A percentile compares a stretch with the other conserved stretches of the same genome.
Evolutionary conservation across 2,797 vertebrate genomes (phyloP).

Genomic region (Rhinichthys osculus): DNA sequence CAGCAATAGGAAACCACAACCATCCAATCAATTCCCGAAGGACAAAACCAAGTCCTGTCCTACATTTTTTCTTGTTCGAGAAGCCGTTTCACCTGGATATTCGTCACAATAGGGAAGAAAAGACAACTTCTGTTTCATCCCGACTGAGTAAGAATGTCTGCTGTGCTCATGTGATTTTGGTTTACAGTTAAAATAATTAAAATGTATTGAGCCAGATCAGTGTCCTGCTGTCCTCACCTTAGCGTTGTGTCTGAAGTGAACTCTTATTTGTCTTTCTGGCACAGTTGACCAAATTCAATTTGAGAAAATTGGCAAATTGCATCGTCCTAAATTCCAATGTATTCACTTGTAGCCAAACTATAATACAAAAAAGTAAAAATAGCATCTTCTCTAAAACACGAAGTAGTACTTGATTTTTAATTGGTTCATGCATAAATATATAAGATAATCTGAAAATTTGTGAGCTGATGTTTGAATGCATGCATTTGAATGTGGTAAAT

Average conservation of each 20-base stretch:
- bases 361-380: background rate
- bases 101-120: background rate
- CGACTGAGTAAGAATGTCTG: background rate
- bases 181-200: background rate
- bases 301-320: slow-evolving; percentile 33
- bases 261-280: slow-evolving; percentile 16
- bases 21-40: background rate
- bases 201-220: background rate
- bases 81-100: background rate
- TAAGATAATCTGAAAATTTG: background rate
- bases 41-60: background rate
- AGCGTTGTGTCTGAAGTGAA: background rate
- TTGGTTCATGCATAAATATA: background rate
- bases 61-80: background rate
- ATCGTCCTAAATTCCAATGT: slow-evolving; percentile 2
- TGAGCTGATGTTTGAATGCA: background rate
- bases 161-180: background rate
- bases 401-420: background rate
- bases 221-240: background rate
- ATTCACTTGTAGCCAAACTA: slow-evolving; percentile 13
- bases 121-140: background rate
- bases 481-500: background rate
- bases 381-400: background rate
- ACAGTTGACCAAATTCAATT: slow-evolving; percentile 22
- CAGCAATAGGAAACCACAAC: background rate